A percentile compares a stretch with the other conserved stretches of the same genome.
phyloP scores from a whole-genome alignment of 2,797 vertebrate species.

The Bryconaethiops microstoma region DNA sequence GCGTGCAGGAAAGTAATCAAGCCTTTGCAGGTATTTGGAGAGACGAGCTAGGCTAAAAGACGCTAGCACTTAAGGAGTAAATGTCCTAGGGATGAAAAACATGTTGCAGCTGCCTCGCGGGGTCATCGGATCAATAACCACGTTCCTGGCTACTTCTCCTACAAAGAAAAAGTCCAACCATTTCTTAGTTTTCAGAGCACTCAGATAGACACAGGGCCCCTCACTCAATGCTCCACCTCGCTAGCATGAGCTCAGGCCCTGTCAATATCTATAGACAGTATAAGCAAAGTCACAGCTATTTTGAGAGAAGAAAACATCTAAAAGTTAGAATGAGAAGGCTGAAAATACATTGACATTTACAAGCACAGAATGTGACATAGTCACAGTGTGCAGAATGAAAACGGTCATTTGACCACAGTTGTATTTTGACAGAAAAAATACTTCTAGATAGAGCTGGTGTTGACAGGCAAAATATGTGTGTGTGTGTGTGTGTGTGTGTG shows the following conservation, averaged over 20 bases:
- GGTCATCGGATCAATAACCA: constrained; percentile 58
- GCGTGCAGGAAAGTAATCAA: constrained; percentile 55
- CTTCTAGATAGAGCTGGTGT: no score
- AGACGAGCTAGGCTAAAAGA: constrained; percentile 51
- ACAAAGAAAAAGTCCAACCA: not conserved
- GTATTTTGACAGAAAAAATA: no score
- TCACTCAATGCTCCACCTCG: not conserved
- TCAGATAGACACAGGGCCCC: not conserved
- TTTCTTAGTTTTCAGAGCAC: constrained; percentile 26
- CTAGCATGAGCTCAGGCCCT: not conserved
- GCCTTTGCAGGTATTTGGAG: constrained; percentile 36
- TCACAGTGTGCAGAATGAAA: no score
- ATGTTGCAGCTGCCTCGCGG: constrained; percentile 44
- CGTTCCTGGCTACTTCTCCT: constrained; percentile 1
- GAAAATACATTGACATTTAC: no score
- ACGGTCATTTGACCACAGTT: no score
- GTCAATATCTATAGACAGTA: not conserved
- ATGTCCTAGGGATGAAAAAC: constrained; percentile 53
- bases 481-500: no score
- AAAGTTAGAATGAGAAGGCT: no score
- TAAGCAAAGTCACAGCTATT: not conserved
- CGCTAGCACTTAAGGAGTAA: constrained; percentile 37
- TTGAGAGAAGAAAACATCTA: not conserved
- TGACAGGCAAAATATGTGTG: no score
- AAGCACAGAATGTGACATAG: no score